Evolutionary conservation across 2,888 invertebrate genomes (phyloP).

Genomic region (Rhopalosiphum nymphaeae): DNA sequence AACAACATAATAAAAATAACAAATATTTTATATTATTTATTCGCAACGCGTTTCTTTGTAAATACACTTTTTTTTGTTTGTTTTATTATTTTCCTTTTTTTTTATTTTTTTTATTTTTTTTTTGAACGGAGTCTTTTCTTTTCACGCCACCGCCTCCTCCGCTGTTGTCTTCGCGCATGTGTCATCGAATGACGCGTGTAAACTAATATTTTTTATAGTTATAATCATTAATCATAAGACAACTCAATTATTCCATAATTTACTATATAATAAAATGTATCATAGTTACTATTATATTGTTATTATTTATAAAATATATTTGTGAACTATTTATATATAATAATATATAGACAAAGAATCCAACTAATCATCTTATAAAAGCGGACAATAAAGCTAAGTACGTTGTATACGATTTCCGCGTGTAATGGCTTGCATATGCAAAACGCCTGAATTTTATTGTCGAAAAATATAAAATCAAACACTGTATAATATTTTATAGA

Average conservation of each 20-base stretch:
- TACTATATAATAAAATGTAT: slow-evolving; percentile 15
- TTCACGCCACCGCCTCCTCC: not conserved
- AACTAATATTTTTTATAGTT: slow-evolving; percentile 10
- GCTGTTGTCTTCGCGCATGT: not conserved
- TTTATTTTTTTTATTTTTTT: too few relatives aligned
- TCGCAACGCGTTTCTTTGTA: slow-evolving; percentile 30
- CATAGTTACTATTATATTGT: not conserved
- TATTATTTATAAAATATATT: slow-evolving; percentile 36
- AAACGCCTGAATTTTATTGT: not conserved
- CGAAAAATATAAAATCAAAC: not conserved
- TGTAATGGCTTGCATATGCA: not conserved
- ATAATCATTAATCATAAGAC: not conserved
- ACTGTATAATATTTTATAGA: not conserved
- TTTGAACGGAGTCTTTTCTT: not conserved
- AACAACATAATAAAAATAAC: not conserved
- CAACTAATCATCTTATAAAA: not conserved
- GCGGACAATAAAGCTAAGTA: not conserved
- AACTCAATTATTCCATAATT: slow-evolving; percentile 6
- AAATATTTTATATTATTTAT: slow-evolving; percentile 13
- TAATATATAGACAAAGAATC: not conserved
- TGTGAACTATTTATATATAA: not conserved
- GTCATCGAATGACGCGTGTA: not conserved
- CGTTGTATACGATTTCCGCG: not conserved
- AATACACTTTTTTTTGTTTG: slow-evolving; percentile 29
- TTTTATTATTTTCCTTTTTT: slow-evolving; percentile 31